phyloP scores from a whole-genome alignment of 2,888 invertebrate genomes.

The Pollenia amentaria region DNA sequence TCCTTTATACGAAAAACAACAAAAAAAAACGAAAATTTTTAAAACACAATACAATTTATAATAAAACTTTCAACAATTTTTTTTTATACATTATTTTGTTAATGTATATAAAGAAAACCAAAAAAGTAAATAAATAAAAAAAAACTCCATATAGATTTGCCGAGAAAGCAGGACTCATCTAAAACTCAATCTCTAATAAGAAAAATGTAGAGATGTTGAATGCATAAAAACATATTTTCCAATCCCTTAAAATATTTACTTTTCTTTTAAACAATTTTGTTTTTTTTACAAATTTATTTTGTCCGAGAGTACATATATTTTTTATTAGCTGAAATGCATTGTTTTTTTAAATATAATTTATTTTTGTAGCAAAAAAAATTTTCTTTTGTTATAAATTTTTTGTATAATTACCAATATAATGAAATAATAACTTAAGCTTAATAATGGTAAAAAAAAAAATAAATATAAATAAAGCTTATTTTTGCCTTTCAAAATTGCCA shows the following conservation, averaged over 20 bases:
- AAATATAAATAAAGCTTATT: conserved; percentile 25
- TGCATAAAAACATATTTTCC: conserved; percentile 73
- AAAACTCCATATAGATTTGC: conserved; percentile 77
- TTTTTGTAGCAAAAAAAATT: conserved; percentile 42
- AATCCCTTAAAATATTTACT: conserved; percentile 64
- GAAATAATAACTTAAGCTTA: conserved; percentile 9
- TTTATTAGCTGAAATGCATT: conserved; percentile 68
- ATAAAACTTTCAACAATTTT: conserved; percentile 49
- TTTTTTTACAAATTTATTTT: conserved; percentile 27
- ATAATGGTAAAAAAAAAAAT: neutral
- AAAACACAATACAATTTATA: conserved; percentile 62
- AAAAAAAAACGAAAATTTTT: conserved; percentile 41
- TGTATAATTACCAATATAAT: conserved; percentile 32
- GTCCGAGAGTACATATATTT: conserved; percentile 27
- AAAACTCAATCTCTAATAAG: conserved; percentile 64
- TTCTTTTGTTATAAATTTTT: conserved; percentile 17
- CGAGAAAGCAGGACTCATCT: conserved; percentile 84
- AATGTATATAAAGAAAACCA: conserved; percentile 45
- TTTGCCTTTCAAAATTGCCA: conserved; percentile 15
- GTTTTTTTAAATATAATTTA: conserved; percentile 43
- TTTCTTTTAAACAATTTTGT: conserved; percentile 32
- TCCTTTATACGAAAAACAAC: conserved; percentile 59
- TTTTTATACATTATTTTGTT: conserved; percentile 57
- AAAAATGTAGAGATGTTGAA: conserved; percentile 68
- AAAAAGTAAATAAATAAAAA: conserved; percentile 46